Base-by-base conservation (phyloP, 1,140 invertebrate genomes). In the Heliothis subflexa region DNA sequence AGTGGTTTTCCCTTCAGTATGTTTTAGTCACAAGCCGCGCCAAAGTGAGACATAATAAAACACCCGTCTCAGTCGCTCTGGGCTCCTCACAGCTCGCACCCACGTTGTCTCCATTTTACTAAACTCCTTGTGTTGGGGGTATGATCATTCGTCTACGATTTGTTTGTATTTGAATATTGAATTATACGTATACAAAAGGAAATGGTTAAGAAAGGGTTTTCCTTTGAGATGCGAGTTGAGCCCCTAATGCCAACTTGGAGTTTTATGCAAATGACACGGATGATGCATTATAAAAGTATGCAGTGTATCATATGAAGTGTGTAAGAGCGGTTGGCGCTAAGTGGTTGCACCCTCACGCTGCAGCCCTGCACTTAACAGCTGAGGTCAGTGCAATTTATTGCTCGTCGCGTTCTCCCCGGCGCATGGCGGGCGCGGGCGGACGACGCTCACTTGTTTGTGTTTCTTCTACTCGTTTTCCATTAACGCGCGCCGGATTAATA, bases 401-500 rank as follows among this genome's bases (percentile, higher is more conserved):
- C 85, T 86, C 75, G 86, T 88, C 82, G 82, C 25, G 66, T 10
- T n/a, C 68, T 50, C 68, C 47, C 66, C 13, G 50, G 10, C 10
- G 13, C 10, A n/a, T 81, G 83, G 71, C 84, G 85, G 82, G 79
- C 85, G 77, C 78, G 78, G 78, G 76, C 79, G 64, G 40, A 79
- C 87, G 81, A 71, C 76, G 82, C 70, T 86, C 91, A 88, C 88
- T 91, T 92, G 90, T 93, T 89, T 92, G 89, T 87, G 82, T 89
- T 87, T 83, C 86, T 86, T 86, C 87, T 86, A 89, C 90, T 91
- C 89, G 86, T 89, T 91, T 90, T 89, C 93, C 91, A 94, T 94
- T 94, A 94, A 89, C 91, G 91, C 89, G 77, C 81, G 81, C 77
- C 80, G 89, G 91, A 93, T 93, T 94, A 93, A 93, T 93, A 93